Percentiles rank a stretch among this genome's conserved stretches.
Conservation (phyloP, 2,888 invertebrate genomes). For the Agonopterix heracliana region DNA sequence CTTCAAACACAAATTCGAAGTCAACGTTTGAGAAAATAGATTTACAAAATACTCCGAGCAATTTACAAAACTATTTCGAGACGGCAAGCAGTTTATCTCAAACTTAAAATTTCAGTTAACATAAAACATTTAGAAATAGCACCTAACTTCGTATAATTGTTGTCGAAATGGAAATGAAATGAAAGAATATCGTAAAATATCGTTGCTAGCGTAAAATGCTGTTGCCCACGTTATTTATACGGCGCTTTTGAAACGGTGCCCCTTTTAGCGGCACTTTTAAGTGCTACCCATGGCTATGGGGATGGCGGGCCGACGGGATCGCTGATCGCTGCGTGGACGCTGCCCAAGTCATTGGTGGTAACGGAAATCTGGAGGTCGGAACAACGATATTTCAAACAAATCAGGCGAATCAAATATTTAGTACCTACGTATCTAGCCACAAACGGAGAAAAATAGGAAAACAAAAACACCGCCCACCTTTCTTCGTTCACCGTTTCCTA, state of each 20-base stretch:
- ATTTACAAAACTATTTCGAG: neutral
- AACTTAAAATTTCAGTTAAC: too few species aligned
- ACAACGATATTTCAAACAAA: neutral
- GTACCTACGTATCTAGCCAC: too few species aligned
- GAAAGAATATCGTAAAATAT: conserved; percentile 63
- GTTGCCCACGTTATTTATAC: conserved; percentile 64
- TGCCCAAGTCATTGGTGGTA: neutral
- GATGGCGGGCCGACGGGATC: conserved; percentile 36
- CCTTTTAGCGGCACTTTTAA: conserved; percentile 70
- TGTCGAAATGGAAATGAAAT: conserved; percentile 18
- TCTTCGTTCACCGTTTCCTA: too few species aligned
- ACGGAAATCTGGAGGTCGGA: neutral
- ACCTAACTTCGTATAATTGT: neutral
- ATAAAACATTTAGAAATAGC: too few species aligned
- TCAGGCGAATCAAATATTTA: too few species aligned
- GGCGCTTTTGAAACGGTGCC: conserved; percentile 60
- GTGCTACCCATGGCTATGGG: conserved; percentile 44
- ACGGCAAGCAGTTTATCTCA: too few species aligned
- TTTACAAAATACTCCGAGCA: too few species aligned
- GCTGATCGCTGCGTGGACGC: conserved; percentile 29
- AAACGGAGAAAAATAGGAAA: too few species aligned
- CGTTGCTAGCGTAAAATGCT: conserved; percentile 55
- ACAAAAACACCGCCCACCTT: too few species aligned
- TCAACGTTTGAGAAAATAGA: too few species aligned
- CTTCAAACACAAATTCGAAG: too few species aligned